phyloP scores from a whole-genome alignment of 2,113 vertebrate species.

The Gopherus flavomarginatus region DNA sequence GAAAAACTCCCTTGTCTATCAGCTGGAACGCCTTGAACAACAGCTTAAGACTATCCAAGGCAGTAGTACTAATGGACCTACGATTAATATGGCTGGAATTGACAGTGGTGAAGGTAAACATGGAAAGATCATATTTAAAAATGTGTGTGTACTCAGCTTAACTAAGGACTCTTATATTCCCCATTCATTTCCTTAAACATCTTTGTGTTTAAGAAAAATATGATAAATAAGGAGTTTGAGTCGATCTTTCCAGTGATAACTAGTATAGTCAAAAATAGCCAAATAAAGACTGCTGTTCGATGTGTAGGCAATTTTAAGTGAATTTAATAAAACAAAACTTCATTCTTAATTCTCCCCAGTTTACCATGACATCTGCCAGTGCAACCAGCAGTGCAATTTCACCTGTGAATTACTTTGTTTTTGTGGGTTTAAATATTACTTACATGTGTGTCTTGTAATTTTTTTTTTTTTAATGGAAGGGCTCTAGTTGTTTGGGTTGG shows the following conservation, averaged over 20 bases:
- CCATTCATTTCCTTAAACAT: background rate
- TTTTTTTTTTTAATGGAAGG: background rate
- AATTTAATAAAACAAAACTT: background rate
- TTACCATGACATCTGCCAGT: background rate
- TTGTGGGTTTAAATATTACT: background rate
- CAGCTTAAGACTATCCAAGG: slow-evolving; percentile 89
- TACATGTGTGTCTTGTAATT: background rate
- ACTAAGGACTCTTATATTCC: background rate
- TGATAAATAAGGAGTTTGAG: background rate
- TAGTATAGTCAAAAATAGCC: background rate
- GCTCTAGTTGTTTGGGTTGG: background rate
- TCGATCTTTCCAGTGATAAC: background rate
- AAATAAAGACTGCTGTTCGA: background rate
- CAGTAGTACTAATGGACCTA: slow-evolving; percentile 76
- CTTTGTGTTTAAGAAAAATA: background rate
- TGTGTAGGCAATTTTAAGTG: background rate
- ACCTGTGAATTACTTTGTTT: background rate
- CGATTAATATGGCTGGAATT: slow-evolving; percentile 90
- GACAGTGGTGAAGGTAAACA: slow-evolving; percentile 87
- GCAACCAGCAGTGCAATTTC: background rate
- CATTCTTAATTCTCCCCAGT: background rate
- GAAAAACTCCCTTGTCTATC: slow-evolving; percentile 94
- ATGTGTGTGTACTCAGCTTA: background rate
- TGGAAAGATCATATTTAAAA: background rate
- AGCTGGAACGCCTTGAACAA: slow-evolving; percentile 93